A percentile compares a stretch with the other conserved stretches of the same genome.
These are phyloP conservation scores for Ptycholaimellus sp. DNA, from an alignment of 2,888 invertebrate genomes.

Conservation along the genomic window DNA sequence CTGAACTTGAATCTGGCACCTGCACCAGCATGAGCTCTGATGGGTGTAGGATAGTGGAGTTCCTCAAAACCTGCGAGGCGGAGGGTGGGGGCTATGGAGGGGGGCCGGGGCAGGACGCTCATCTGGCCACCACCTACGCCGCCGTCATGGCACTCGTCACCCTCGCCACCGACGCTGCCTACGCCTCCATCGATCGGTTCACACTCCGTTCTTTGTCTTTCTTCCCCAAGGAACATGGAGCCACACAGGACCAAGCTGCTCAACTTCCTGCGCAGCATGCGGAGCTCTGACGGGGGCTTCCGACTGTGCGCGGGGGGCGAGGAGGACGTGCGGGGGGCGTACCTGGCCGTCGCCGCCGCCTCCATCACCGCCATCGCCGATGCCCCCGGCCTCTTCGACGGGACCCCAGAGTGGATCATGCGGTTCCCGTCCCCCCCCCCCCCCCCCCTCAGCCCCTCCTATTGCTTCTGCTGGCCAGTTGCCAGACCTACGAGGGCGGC, in stretches of 20 bases:
- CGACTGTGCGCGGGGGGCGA: slow-evolving; percentile 73
- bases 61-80: slow-evolving; percentile 20
- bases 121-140: slow-evolving; percentile 89
- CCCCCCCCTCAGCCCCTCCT: too few species aligned
- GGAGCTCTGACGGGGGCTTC: slow-evolving; percentile 65
- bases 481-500: slow-evolving; percentile 96
- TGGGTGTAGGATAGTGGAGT: slow-evolving; percentile 12
- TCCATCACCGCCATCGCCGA: slow-evolving; percentile 51
- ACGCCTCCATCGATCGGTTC: slow-evolving; percentile 54
- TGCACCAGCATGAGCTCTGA: too few species aligned
- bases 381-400: slow-evolving; percentile 51
- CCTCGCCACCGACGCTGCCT: slow-evolving; percentile 63
- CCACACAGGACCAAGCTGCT: slow-evolving; percentile 39
- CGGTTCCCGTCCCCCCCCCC: slow-evolving; percentile 35
- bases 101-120: slow-evolving; percentile 70
- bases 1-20: too few species aligned
- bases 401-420: slow-evolving; percentile 71
- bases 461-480: slow-evolving; percentile 34
- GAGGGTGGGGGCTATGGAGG: slow-evolving; percentile 34
- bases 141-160: slow-evolving; percentile 75
- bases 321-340: slow-evolving; percentile 48
- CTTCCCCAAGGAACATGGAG: not conserved
- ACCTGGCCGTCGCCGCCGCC: slow-evolving; percentile 76
- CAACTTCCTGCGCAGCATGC: slow-evolving; percentile 51
- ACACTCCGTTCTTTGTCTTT: slow-evolving; percentile 4